These are phyloP conservation scores for Delia radicum DNA, from an alignment of 1,140 invertebrate genomes.

Conservation along the genomic window DNA sequence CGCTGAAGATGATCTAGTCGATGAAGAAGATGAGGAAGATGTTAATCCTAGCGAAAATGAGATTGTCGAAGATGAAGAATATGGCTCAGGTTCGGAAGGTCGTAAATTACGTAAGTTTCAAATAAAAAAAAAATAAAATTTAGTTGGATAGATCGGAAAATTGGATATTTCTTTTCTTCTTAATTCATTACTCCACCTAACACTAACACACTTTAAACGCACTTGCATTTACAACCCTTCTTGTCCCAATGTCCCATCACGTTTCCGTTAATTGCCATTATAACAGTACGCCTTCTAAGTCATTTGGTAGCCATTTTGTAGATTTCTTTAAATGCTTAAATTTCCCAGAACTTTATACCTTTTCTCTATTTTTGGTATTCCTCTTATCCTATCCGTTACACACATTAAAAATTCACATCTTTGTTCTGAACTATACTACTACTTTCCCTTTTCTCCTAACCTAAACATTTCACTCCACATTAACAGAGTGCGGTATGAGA, in stretches of 20 bases:
- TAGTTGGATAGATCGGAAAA: constrained; percentile 13
- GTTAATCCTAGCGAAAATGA: constrained; percentile 58
- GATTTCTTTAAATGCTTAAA: too few species aligned
- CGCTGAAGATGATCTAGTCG: constrained; percentile 41
- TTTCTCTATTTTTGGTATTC: too few species aligned
- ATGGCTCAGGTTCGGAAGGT: constrained; percentile 39
- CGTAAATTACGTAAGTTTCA: constrained; percentile 64
- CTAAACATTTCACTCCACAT: constrained; percentile 56
- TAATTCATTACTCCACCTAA: background rate
- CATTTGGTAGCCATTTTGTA: constrained; percentile 13
- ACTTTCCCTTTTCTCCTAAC: constrained; percentile 56
- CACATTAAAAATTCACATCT: constrained; percentile 27
- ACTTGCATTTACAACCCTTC: background rate
- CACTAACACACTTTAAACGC: background rate
- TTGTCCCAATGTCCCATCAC: constrained; percentile 3
- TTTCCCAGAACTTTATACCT: background rate
- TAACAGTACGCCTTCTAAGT: constrained; percentile 5
- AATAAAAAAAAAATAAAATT: constrained; percentile 36
- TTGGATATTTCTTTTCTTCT: constrained; percentile 23
- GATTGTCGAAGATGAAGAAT: constrained; percentile 61
- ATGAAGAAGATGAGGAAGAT: constrained; percentile 59
- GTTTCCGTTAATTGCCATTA: too few species aligned
- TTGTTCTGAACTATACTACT: constrained; percentile 41
- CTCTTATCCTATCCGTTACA: background rate
- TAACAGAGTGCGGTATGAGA: constrained; percentile 82